phyloP scores from a whole-genome alignment of 2,888 invertebrate genomes.

The Adela reaumurella region DNA sequence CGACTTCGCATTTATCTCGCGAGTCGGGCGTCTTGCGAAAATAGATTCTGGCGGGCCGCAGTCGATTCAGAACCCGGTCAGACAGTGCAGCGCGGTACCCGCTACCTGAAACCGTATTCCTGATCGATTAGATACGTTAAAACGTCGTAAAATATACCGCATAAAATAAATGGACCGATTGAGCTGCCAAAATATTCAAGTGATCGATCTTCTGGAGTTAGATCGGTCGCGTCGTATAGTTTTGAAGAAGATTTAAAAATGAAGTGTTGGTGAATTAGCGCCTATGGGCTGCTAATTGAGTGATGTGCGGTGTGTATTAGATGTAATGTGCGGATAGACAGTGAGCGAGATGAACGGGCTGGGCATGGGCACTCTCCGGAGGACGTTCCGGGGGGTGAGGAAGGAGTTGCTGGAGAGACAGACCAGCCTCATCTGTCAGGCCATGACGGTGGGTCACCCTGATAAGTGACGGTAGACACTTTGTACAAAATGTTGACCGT shows the following conservation, averaged over 20 bases:
- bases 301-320: no score
- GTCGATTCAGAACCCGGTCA: conserved; percentile 12
- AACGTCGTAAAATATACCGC: neutral
- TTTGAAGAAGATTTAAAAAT: no score
- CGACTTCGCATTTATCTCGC: conserved; percentile 38
- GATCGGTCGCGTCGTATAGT: no score
- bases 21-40: conserved; percentile 51
- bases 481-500: no score
- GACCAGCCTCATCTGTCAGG: conserved; percentile 69
- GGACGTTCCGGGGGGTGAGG: conserved; percentile 73
- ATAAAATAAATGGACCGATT: neutral
- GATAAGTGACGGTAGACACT: no score
- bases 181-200: neutral
- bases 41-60: conserved; percentile 46
- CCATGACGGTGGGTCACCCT: conserved; percentile 76
- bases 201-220: no score
- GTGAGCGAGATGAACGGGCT: conserved; percentile 44
- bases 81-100: conserved; percentile 39
- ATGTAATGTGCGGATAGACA: neutral
- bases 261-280: no score
- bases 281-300: no score
- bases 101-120: conserved; percentile 21
- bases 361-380: conserved; percentile 55
- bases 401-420: conserved; percentile 71
- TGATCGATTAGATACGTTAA: neutral